Base-by-base conservation (phyloP, 2,113 vertebrate species). In the Oplegnathus fasciatus region DNA sequence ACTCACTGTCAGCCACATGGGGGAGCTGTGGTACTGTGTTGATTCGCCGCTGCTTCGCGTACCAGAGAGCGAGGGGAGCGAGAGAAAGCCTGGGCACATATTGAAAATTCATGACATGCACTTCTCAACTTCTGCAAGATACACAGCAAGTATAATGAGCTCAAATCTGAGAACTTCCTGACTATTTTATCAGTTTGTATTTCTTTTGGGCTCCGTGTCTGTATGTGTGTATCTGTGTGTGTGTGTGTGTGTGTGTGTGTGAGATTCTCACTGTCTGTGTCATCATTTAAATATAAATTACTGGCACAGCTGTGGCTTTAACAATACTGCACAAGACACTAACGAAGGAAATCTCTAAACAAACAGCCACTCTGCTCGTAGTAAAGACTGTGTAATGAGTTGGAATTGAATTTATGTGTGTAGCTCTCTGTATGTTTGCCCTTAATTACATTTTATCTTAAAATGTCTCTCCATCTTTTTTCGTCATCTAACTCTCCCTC, bases 21-120 rank as follows among this genome's bases (percentile, higher is more conserved):
- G 65, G 94, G 92, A 50, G 88, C 74, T 88, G 85, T 94, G 84
- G 90, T 2, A 34, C 86, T 26, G 54, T 52, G 15, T 22, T 30
- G 34, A 62, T 52, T 44, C 48, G 10, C n/a, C 14, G 3, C 30
- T 9, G 0, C n/a, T n/a, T 18, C 42, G 13, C 3, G 3, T 30
- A 30, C 4, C 13, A 48, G 10, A 64, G 34, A 69, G 34, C 15
- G 32, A 15, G 1, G 37, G 5, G 26, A 34, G 62, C 1, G 1
- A 20, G n/a, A 55, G 4, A 40, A 62, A 55, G 60, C 40, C 78
- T 61, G 60, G 50, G 50, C 60, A 26, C 76, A 62, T 55, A 86
- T 85, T 91, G 86, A 89, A 90, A 88, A 91, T 91, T 91, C 81
- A 86, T 90, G 92, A 93, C 89, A 90, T 83, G 89, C 87, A 89